Evolutionary conservation across 2,888 invertebrate species (phyloP), one percentile per base, ranked within the genome.

Genomic region (Patella ulyssiponensis): DNA sequence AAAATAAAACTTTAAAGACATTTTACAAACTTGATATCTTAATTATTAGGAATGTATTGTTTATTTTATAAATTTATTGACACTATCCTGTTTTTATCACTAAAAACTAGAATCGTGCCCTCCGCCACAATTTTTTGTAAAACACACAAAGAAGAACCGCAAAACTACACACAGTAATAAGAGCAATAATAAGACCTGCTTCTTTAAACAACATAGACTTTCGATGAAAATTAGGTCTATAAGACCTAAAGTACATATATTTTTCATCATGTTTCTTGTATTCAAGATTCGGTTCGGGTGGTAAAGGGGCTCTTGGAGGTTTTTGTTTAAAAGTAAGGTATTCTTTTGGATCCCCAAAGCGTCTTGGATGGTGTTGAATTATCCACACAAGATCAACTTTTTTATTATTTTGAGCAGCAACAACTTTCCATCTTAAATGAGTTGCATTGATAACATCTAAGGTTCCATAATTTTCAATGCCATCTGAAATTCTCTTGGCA

Each of bases 381-480:
- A 88, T 79, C 83, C 83, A 84, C 15, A 87, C 81, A 58, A 80
- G 82, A 54, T 88, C 88, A 15, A 88, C 79, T 51, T 84, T 77
- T 76, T 85, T 84, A 75, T 87, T 87, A 74, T 84, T 86, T 44
- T 72, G 73, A n/a, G 86, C 86, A 69, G 83, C 83, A 77, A 83
- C 75, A 7, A 86, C 86, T 76, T 86, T 85, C 88, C 88, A 88
- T 51, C 82, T 80, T 5, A 88, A 79, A 76, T 88, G 87, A 15
- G 86, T 84, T 9, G 83, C 82, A 80, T 88, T 88, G 51, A 82
- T 80, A 15, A 87, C 81, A 51, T 82, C 82, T 15, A 88, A 79
- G 23, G 82, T 81, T 17, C 85, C 88, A 78, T 85, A 88, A 2
- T 86, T 81, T 76, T 88, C 88, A 9, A 82, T 80, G 15, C 75